These are phyloP conservation scores for Grammomys surdaster DNA, from an alignment of 2,113 vertebrate species.

Conservation along the genomic window DNA sequence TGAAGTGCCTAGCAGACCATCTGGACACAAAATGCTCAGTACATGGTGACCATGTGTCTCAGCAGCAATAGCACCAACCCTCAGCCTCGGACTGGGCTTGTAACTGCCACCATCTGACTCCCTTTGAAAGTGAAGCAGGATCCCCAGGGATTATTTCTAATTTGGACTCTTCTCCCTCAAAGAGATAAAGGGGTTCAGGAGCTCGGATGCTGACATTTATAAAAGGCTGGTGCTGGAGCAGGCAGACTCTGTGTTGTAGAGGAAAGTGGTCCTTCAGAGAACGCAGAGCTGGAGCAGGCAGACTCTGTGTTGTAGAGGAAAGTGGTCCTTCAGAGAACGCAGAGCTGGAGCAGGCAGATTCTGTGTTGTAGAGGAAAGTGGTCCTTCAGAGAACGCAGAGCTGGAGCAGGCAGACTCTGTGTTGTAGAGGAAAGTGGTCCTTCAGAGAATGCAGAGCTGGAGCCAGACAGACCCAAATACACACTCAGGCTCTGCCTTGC, in stretches of 20 bases:
- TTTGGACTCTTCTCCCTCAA: background rate
- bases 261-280: background rate
- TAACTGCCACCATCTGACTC: background rate
- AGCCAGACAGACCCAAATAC: background rate
- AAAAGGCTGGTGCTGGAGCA: background rate
- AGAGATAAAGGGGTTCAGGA: background rate
- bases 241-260: background rate
- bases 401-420: background rate
- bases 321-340: too few species aligned
- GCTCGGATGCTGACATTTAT: background rate
- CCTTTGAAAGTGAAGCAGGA: background rate
- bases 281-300: too few species aligned
- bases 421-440: background rate
- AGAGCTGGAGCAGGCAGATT: too few species aligned
- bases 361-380: too few species aligned
- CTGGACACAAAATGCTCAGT: background rate
- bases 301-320: too few species aligned
- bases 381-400: too few species aligned
- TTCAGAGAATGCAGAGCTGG: background rate
- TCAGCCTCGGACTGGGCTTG: background rate
- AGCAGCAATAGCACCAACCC: rapidly evolving
- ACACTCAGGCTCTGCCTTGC: background rate
- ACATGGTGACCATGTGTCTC: rapidly evolving
- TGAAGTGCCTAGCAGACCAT: too few species aligned
- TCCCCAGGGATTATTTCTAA: background rate